These are phyloP conservation scores for Plusia festucae DNA, from an alignment of 2,888 invertebrate species.

Conservation along the genomic window DNA sequence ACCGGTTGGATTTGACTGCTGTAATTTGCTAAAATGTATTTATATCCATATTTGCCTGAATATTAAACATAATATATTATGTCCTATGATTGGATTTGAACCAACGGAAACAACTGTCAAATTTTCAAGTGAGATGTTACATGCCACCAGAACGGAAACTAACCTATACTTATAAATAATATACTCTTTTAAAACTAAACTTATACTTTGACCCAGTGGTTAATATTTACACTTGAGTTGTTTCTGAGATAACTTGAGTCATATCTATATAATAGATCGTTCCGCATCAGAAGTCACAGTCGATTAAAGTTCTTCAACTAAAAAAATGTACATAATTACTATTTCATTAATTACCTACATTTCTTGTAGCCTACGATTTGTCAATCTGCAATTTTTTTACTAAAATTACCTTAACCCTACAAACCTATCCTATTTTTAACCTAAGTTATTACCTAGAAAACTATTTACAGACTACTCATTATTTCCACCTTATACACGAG, in stretches of 20 bases:
- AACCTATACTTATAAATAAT: background rate
- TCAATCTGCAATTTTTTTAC: constrained; percentile 2
- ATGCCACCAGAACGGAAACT: background rate
- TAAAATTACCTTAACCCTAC: background rate
- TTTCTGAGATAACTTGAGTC: background rate
- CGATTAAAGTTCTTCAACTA: background rate
- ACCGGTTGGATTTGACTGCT: background rate
- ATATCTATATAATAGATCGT: too few species aligned
- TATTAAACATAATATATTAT: background rate
- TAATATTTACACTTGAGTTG: background rate
- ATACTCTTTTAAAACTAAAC: background rate
- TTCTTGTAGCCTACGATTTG: constrained; percentile 4
- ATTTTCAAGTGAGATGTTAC: background rate
- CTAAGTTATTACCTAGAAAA: background rate
- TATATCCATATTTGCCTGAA: background rate
- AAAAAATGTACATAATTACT: constrained; percentile 1
- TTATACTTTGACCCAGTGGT: background rate
- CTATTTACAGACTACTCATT: background rate
- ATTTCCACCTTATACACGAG: background rate
- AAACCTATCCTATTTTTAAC: too few species aligned
- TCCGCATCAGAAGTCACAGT: too few species aligned
- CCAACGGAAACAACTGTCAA: background rate
- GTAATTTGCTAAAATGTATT: background rate
- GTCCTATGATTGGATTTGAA: background rate
- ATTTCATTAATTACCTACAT: constrained; percentile 4